Conservation (phyloP, 2,888 invertebrate species). For the Synanthedon andrenaeformis region DNA sequence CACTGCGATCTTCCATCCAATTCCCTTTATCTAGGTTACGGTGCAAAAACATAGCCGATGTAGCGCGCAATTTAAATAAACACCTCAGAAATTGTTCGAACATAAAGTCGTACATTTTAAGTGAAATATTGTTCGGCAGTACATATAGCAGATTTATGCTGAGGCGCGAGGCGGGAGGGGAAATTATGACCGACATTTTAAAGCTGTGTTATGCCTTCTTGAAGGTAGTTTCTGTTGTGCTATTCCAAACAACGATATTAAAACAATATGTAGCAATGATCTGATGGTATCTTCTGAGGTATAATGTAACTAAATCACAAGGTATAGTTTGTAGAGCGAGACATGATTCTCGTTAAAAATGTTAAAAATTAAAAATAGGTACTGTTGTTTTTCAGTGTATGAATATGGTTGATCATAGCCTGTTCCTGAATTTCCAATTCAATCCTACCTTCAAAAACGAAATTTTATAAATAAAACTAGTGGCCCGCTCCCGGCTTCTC, state of each 20-base stretch:
- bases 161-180: conserved; percentile 33
- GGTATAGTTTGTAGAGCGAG: no score
- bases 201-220: conserved; percentile 18
- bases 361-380: no score
- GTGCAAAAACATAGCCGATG: neutral
- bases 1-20: no score
- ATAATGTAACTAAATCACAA: no score
- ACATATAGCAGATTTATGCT: conserved; percentile 48
- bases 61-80: conserved; percentile 28
- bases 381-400: no score
- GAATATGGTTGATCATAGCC: no score
- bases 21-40: neutral
- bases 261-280: neutral
- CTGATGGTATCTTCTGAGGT: no score
- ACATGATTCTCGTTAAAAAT: no score
- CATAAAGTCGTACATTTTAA: conserved; percentile 38
- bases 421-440: no score
- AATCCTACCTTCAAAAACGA: no score
- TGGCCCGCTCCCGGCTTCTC: no score
- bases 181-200: conserved; percentile 46
- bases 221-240: conserved; percentile 3
- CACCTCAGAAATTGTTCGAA: conserved; percentile 20
- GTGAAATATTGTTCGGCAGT: conserved; percentile 42
- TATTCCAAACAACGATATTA: conserved; percentile 7
- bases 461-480: no score